Conservation (phyloP, 2,888 invertebrate species). For the Xylota sylvarum region DNA sequence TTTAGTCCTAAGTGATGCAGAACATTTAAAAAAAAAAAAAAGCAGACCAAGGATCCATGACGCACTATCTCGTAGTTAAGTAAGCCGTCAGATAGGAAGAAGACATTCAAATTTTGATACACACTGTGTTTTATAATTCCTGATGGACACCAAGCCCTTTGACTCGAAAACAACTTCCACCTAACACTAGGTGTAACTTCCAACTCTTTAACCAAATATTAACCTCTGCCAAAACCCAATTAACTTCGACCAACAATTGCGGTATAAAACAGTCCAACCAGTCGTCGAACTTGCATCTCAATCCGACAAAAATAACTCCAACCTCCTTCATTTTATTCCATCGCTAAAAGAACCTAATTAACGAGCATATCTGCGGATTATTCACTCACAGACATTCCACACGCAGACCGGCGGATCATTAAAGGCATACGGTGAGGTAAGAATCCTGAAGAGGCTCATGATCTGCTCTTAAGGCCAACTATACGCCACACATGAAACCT, state of each 20-base stretch:
- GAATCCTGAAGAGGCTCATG: neutral
- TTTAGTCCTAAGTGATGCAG: no score
- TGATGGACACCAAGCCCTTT: no score
- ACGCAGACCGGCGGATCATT: neutral
- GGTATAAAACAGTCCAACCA: neutral
- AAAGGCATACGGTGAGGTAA: neutral
- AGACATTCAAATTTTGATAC: no score
- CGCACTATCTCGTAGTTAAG: no score
- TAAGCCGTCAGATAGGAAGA: no score
- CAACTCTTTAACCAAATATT: no score
- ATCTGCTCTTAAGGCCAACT: conserved; percentile 6
- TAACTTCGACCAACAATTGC: no score
- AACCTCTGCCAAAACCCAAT: no score
- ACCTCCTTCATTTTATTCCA: neutral
- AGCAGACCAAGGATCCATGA: no score
- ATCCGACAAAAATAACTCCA: neutral
- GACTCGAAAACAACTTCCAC: neutral
- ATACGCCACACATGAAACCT: conserved; percentile 14
- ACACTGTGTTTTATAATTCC: no score
- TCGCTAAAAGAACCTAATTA: conserved; percentile 11
- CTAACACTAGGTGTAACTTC: no score
- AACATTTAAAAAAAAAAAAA: no score
- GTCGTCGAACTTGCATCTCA: neutral
- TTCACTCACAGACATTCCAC: conserved; percentile 21
- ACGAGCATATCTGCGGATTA: conserved; percentile 11